Base-by-base conservation (phyloP, 2,888 invertebrate species). In the Himalopsyche anomala region DNA sequence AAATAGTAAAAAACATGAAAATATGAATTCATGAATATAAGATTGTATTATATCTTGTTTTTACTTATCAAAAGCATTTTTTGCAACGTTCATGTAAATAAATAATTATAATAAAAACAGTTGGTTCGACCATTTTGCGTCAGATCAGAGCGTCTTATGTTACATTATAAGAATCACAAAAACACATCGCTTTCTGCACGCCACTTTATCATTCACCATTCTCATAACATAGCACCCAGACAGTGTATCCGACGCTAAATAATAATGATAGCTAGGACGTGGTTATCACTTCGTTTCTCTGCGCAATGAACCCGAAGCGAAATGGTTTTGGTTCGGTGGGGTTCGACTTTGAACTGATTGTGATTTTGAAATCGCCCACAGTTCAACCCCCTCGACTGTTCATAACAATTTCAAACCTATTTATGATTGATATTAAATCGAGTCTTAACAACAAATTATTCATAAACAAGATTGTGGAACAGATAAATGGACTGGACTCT, bases 231-330 rank as follows among this genome's bases (percentile, higher is more conserved):
- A 62, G 62, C 19, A 62, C 11, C 62, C 9, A 62, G 28, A 62
- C 11, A 62, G 8, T 19, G 19, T 62, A 19, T 62, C 19, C 62
- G 51, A 62, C 6, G 62, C 62, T 62, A 62, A 62, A 62, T 62
- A 62, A 62, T 62, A 62, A 62, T 62, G 62, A 62, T 62, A 62
- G 62, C 19, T 28, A 19, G 62, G 19, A 62, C 62, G 62, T 62
- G 62, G 62, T 62, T 62, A 19, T 62, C 19, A 62, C 62, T 62
- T 19, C 62, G 62, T 62, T 62, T 62, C 62, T 62, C 62, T 62
- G 62, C 62, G 62, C 62, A 62, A 62, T 62, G 62, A 62, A 62
- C 62, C 62, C 62, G 62, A 62, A 62, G 11, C 19, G n/a, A 62
- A 19, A 62, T 19, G n/a, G 62, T 19, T 62, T 62, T 62, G 62